Evolutionary conservation across 2,113 vertebrate genomes (phyloP), one percentile per base, ranked within the genome.

Genomic region (Dissostichus mawsoni): DNA sequence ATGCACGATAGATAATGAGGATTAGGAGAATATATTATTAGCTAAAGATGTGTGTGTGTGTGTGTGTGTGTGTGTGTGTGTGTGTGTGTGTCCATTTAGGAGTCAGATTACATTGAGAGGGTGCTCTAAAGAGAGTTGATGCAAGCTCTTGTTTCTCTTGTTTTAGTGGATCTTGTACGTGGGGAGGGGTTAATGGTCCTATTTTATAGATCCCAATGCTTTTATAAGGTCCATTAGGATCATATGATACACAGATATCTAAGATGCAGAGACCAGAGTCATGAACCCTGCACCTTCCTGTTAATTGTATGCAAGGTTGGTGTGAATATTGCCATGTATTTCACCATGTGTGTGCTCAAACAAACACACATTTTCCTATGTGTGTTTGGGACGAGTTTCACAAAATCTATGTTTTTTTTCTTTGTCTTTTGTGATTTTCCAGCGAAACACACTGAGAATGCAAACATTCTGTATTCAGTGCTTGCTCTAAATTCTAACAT

Each of bases 171-270:
- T 66, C 68, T 74, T 13, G 7, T 44, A 58, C 51, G 41, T 33
- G 58, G 64, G 71, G 69, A 74, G 72, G 44, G 75, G 70, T 82
- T 87, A 90, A 90, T 90, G 89, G 83, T 84, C 61, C 86, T 36
- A 64, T 85, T 87, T 90, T 90, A 93, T 93, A 81, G 91, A 93
- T 92, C 88, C 83, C 75, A 65, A 81, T 73, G 89, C 89, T 92
- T 92, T 92, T 91, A 92, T 87, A 70, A 8, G 76, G 59, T 72
- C 89, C 86, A 93, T 91, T 91, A 92, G 76, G 71, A 76, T 65
- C 51, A 25, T 11, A 11, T 83, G 82, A 86, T 57, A 77, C 81
- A 69, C 76, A 81, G 81, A 75, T 72, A 75, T 64, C 53, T 67
- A 58, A 80, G 70, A 74, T 4, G 1, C 50, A 62, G 33, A 78